These are phyloP conservation scores for Lepidurus arcticus DNA, from an alignment of 1,140 invertebrate genomes.

Conservation along the genomic window DNA sequence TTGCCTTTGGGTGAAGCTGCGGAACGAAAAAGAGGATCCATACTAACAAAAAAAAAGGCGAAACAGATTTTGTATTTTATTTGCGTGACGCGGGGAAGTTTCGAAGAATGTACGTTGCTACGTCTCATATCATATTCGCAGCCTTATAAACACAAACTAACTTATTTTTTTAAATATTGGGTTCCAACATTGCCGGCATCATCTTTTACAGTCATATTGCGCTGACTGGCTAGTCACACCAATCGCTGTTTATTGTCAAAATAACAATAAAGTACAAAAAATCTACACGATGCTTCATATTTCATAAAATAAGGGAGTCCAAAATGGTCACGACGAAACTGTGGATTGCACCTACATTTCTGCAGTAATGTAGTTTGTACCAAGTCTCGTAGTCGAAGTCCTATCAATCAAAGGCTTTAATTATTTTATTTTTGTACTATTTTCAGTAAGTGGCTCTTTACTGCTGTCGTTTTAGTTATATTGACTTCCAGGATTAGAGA, in stretches of 20 bases:
- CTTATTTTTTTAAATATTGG: neutral
- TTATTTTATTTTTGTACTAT: neutral
- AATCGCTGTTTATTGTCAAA: constrained; percentile 2
- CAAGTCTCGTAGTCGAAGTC: neutral
- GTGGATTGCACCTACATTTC: neutral
- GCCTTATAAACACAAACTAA: constrained; percentile 5
- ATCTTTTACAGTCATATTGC: neutral
- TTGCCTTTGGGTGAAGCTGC: constrained; percentile 30
- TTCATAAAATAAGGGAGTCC: neutral
- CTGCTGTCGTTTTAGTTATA: neutral
- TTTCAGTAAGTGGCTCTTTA: neutral
- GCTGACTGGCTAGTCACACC: neutral
- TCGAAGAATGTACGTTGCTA: neutral
- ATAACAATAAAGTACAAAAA: neutral
- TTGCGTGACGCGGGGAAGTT: neutral
- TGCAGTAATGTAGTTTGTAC: constrained; percentile 4
- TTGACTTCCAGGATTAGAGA: neutral
- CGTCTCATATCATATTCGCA: constrained; percentile 22
- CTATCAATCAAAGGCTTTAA: neutral
- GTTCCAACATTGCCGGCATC: neutral
- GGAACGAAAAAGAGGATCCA: constrained; percentile 30
- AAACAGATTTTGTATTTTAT: neutral
- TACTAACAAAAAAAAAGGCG: neutral
- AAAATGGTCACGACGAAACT: neutral
- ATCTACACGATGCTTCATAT: neutral